Base-by-base conservation (phyloP, 2,797 vertebrate genomes). In the Enteromius thamalakanensis region DNA sequence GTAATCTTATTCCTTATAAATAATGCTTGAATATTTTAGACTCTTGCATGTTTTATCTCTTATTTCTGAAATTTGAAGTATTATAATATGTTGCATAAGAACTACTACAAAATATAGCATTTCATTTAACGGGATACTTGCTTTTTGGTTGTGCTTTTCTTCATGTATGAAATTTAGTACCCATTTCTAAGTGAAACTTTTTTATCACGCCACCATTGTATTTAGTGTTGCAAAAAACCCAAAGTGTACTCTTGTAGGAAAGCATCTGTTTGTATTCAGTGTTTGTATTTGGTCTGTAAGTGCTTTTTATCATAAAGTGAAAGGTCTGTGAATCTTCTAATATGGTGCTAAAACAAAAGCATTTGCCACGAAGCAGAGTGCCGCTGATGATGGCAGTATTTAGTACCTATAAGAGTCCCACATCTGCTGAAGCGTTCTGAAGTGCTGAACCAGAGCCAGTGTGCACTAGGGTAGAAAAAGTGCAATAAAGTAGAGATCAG, bases 351-450 rank as follows among this genome's bases (percentile, higher is more conserved):
- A 62, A 23, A 45, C 45, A 58, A 55, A 74, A 29, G 42, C 47
- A 40, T 58, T 40, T 71, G 67, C 55, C n/a, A 42, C 15, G 11
- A 79, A 74, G 37, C 68, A 53, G 71, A 72, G 21, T n/a, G 0
- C 64, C 7, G 45, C 11, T 34, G 14, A 69, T 65, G 70, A 51
- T 47, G 42, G 81, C 60, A 82, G 67, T 67, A 51, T 89, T 86
- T 85, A n/a, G 45, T 53, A 40, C 75, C 17, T 47, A 23, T 45
- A 67, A 70, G 68, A 29, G 32, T 29, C 15, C 8, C 37, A 79
- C 86, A 79, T 85, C 78, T 87, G 87, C 81, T 83, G 19, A 84
- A 86, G 82, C 76, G 15, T 83, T 88, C 42, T 87, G 34, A 58
- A 82, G 6, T 47, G 64, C 70, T 84, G 81, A 76, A 79, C 17